Evolutionary conservation across 2,113 vertebrate genomes (phyloP), one percentile per base, ranked within the genome.

Genomic region (Planiliza haematocheilus): DNA sequence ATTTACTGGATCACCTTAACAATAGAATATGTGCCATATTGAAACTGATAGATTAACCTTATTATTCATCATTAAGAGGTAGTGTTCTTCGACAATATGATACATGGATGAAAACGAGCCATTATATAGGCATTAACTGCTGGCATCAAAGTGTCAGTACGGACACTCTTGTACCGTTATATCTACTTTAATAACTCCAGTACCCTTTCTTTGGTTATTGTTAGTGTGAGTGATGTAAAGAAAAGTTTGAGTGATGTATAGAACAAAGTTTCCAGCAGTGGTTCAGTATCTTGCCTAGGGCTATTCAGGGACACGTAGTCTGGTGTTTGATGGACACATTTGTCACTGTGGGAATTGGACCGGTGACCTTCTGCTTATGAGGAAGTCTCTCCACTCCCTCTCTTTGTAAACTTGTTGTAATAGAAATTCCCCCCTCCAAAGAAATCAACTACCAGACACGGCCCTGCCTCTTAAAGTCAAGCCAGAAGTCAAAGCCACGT

Each of bases 391-490:
- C 8, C 39, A 18, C n/a, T 10, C 17, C 2, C 8, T 30, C 20
- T 50, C 39, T 48, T 12, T 48, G 18, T 18, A n/a, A 8, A 17
- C 45, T 1, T 7, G 24, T 12, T 49, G 46, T 24, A 55, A 71
- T 58, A 38, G 41, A 73, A 37, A 56, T 10, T 52, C 38, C 10
- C 24, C 56, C 70, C 16, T 64, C 20, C 11, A 74, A 51, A 75
- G 50, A 62, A 77, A 37, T 69, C 58, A 58, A 59, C 14, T 0
- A 65, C 21, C 13, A 52, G 2, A 70, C 59, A 13, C n/a, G 37
- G 34, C 39, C 12, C 45, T 41, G 30, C 17, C 58, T 82, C 24
- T 55, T 61, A 66, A 66, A 70, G 46, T 67, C 79, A 56, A 10
- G 42, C 14, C 59, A 70, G 48, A 66, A 67, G 56, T 55, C 52